Percentiles rank a stretch among this genome's conserved stretches.
phyloP scores from a whole-genome alignment of 1,140 invertebrate species.

The Megathymus violae region DNA sequence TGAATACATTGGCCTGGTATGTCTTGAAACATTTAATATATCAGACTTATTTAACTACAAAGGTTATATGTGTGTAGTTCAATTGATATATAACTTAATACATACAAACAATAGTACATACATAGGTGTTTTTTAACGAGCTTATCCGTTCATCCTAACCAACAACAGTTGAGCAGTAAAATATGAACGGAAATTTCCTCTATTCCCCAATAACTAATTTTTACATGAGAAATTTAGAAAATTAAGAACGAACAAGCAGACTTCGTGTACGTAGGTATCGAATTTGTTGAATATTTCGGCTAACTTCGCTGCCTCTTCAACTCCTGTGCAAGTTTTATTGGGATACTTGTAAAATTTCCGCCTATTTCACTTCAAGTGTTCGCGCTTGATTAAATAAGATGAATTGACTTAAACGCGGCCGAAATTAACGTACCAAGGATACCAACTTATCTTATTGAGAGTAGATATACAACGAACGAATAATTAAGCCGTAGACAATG shows the following conservation, averaged over 20 bases:
- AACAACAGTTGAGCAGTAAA: too few species aligned
- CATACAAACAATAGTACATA: too few species aligned
- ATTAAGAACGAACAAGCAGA: conserved; percentile 15
- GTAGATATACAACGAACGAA: not conserved
- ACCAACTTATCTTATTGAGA: not conserved
- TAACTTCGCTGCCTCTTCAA: conserved; percentile 60
- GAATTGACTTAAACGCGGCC: conserved; percentile 70
- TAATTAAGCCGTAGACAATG: not conserved
- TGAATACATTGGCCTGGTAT: too few species aligned
- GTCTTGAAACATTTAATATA: too few species aligned
- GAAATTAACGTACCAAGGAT: conserved; percentile 33
- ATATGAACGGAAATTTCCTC: conserved; percentile 2
- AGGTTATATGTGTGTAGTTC: too few species aligned
- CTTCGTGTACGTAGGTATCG: conserved; percentile 45
- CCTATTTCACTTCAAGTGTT: conserved; percentile 71
- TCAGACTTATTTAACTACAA: too few species aligned
- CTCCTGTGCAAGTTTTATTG: conserved; percentile 77
- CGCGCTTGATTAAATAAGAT: conserved; percentile 79
- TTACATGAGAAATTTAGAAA: conserved; percentile 21
- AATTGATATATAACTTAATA: too few species aligned
- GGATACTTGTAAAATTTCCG: conserved; percentile 82
- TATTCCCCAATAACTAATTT: conserved; percentile 15
- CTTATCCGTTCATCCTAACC: too few species aligned
- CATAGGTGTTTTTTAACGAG: too few species aligned
- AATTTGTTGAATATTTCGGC: conserved; percentile 72